These are phyloP conservation scores for Magallana ariakensis DNA, from an alignment of 1,140 invertebrate species.

Conservation along the genomic window DNA sequence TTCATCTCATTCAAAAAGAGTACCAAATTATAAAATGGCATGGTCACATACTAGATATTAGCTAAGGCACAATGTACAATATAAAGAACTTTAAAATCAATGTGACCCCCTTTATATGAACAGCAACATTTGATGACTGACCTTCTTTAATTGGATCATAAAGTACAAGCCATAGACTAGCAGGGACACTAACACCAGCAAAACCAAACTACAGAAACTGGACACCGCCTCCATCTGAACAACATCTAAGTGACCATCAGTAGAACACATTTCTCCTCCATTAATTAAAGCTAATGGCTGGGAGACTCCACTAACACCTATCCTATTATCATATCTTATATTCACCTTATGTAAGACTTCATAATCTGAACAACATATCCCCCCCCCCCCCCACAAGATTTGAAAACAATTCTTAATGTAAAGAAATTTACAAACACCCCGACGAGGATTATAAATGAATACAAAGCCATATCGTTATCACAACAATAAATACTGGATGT, in stretches of 20 bases:
- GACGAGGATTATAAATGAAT: background rate
- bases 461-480: background rate
- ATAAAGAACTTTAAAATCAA: no score
- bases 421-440: background rate
- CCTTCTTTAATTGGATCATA: slow-evolving; percentile 7
- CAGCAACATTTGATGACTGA: background rate
- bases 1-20: no score
- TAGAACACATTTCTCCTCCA: no score
- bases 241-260: background rate
- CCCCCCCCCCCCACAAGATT: background rate
- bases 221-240: background rate
- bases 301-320: background rate
- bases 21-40: no score
- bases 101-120: no score
- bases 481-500: background rate
- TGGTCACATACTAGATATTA: no score
- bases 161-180: background rate
- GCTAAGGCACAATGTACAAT: no score
- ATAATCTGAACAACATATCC: background rate
- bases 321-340: background rate
- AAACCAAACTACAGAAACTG: background rate
- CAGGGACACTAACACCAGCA: background rate
- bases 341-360: background rate
- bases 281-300: background rate
- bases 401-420: background rate